These are phyloP conservation scores for Thyatira batis DNA, from an alignment of 2,888 invertebrate genomes.

Conservation along the genomic window DNA sequence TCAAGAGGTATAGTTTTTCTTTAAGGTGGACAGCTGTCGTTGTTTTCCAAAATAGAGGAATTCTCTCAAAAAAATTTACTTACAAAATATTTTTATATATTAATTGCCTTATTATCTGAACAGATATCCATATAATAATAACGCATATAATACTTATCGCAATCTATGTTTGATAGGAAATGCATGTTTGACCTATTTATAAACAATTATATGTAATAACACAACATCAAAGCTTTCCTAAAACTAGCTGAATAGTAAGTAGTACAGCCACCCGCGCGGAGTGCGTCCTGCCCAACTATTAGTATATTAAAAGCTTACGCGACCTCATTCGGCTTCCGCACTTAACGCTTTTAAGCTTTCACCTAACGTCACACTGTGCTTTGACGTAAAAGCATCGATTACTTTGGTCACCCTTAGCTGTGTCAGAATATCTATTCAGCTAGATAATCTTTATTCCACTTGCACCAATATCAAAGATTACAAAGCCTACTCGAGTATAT, in stretches of 20 bases:
- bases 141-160: no score
- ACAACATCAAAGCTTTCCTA: neutral
- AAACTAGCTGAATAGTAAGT: neutral
- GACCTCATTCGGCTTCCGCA: slow-evolving; percentile 75
- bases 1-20: no score
- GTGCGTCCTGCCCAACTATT: slow-evolving; percentile 48
- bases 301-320: slow-evolving; percentile 68
- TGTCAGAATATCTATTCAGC: neutral
- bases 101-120: no score
- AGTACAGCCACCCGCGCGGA: slow-evolving; percentile 18
- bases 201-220: neutral
- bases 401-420: no score
- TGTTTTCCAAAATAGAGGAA: no score
- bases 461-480: no score
- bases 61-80: no score
- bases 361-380: slow-evolving; percentile 39
- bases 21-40: no score
- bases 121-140: no score
- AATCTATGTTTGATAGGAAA: no score
- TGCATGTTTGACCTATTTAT: neutral
- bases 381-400: slow-evolving; percentile 32
- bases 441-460: neutral
- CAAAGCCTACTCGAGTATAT: no score
- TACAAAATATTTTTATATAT: no score
- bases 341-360: slow-evolving; percentile 63